These are phyloP conservation scores for Nannoperca australis DNA, from an alignment of 2,797 vertebrate species.

Conservation along the genomic window DNA sequence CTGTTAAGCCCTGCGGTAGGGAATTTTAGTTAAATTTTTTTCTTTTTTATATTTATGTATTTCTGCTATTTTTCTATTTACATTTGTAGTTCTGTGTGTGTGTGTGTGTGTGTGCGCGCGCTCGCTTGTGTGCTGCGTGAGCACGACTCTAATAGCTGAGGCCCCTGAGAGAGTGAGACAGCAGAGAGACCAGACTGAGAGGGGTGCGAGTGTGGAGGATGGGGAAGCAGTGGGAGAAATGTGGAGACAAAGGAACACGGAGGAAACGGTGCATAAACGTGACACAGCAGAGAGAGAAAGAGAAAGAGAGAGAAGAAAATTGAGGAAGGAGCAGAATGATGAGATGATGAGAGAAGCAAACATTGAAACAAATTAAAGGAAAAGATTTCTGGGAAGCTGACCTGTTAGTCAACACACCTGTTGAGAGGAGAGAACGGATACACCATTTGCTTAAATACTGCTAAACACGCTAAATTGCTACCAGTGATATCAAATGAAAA, in stretches of 20 bases:
- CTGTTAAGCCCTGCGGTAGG: conserved; percentile 60
- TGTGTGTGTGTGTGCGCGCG: conserved; percentile 22
- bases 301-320: neutral
- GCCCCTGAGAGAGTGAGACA: conserved; percentile 82
- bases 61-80: conserved; percentile 42
- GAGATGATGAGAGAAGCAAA: conserved; percentile 8
- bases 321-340: neutral
- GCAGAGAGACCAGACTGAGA: conserved; percentile 63
- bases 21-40: conserved; percentile 44
- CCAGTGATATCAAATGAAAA: conserved; percentile 55
- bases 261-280: neutral
- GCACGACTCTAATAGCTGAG: conserved; percentile 66
- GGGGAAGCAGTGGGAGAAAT: conserved; percentile 5
- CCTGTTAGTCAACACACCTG: conserved; percentile 30
- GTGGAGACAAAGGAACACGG: neutral
- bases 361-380: conserved; percentile 5
- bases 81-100: conserved; percentile 53
- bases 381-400: conserved; percentile 27
- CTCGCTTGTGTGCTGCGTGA: conserved; percentile 58
- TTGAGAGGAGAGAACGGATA: conserved; percentile 20
- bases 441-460: conserved; percentile 25
- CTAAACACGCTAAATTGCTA: conserved; percentile 44
- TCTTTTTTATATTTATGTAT: conserved; percentile 39
- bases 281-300: neutral
- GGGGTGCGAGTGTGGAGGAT: conserved; percentile 17